Evolutionary conservation across 1,140 invertebrate genomes (phyloP).

Genomic region (Drosophila varians): DNA sequence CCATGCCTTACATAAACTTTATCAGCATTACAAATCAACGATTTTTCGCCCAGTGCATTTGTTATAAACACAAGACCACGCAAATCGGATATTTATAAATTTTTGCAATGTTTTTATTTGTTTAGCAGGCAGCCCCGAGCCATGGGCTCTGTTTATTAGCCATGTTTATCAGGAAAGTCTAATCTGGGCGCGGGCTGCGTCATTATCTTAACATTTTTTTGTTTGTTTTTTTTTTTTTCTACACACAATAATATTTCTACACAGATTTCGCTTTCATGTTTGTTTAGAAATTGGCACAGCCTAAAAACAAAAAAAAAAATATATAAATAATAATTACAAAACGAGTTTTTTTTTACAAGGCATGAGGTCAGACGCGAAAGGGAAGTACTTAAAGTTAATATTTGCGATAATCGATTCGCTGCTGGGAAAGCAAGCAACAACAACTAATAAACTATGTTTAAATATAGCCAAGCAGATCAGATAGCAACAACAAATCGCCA

Average conservation of each 20-base stretch:
- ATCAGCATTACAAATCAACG: no score
- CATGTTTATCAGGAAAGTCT: constrained; percentile 40
- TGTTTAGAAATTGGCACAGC: not conserved
- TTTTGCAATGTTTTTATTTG: constrained; percentile 69
- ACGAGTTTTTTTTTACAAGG: no score
- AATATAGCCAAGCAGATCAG: constrained; percentile 37
- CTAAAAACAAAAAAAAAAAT: not conserved
- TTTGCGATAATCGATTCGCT: no score
- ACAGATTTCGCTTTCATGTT: constrained; percentile 36
- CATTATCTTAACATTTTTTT: constrained; percentile 19
- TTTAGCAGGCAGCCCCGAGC: constrained; percentile 13
- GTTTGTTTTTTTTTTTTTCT: no score
- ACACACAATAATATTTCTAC: no score
- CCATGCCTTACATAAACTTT: no score
- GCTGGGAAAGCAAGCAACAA: no score
- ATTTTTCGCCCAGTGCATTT: not conserved
- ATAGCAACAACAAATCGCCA: constrained; percentile 44
- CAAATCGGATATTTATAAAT: constrained; percentile 28
- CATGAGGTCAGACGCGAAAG: no score
- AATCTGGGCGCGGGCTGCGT: constrained; percentile 29
- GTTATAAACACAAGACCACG: constrained; percentile 1
- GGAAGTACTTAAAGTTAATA: not conserved
- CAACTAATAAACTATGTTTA: constrained; percentile 48
- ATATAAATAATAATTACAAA: no score
- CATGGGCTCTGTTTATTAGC: constrained; percentile 25